phyloP scores from a whole-genome alignment of 1,140 invertebrate genomes.

The Wiebesia pumilae region DNA sequence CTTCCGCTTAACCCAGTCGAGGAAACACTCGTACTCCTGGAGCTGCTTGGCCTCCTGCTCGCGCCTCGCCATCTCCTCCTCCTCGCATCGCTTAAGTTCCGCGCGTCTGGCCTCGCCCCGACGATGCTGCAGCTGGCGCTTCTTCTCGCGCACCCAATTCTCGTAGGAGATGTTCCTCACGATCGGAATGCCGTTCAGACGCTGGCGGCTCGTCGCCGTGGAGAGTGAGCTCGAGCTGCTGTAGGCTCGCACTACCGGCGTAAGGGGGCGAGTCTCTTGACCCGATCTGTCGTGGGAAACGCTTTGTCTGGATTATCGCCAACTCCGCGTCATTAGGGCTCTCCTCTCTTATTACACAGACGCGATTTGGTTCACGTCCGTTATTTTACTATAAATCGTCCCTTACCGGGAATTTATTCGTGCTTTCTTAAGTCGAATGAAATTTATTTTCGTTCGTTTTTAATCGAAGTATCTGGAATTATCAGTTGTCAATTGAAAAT shows the following conservation, averaged over 20 bases:
- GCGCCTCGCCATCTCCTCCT: constrained; percentile 57
- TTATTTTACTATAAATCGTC: not conserved
- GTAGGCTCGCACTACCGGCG: no score
- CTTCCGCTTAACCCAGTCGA: constrained; percentile 64
- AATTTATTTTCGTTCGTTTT: no score
- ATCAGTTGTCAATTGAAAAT: no score
- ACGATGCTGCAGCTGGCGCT: constrained; percentile 51
- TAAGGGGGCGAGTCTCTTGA: not conserved
- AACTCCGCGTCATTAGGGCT: not conserved
- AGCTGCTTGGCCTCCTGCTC: constrained; percentile 43
- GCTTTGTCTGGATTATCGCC: not conserved
- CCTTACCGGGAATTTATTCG: not conserved
- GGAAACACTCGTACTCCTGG: constrained; percentile 61
- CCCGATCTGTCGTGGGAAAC: not conserved
- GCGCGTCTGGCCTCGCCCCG: constrained; percentile 54
- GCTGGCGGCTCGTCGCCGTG: not conserved
- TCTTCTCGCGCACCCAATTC: constrained; percentile 65
- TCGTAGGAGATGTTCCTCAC: constrained; percentile 57
- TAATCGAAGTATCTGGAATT: no score
- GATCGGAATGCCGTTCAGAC: not conserved
- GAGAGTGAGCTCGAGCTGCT: not conserved
- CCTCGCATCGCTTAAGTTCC: constrained; percentile 54
- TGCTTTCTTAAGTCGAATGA: no score
- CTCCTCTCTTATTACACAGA: not conserved
- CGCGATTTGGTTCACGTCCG: not conserved